A percentile compares a stretch with the other conserved stretches of the same genome.
phyloP scores from a whole-genome alignment of 2,113 vertebrate genomes.

The Galemys pyrenaicus region DNA sequence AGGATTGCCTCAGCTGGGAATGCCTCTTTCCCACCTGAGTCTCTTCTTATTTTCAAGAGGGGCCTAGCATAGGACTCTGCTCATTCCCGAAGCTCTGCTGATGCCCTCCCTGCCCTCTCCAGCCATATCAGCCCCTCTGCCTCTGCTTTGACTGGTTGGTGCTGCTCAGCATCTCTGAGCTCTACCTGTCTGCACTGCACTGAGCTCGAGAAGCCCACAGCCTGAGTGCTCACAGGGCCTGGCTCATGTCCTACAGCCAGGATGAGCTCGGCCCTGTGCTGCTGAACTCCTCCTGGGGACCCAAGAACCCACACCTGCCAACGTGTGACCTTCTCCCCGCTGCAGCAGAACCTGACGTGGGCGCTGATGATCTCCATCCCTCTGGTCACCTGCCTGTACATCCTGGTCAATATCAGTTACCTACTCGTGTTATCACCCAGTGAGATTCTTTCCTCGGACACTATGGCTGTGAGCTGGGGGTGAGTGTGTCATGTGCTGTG shows the following conservation, averaged over 20 bases:
- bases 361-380: constrained; percentile 91
- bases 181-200: not conserved
- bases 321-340: not conserved
- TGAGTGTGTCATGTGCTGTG: constrained; percentile 74
- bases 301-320: not conserved
- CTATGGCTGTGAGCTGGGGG: constrained; percentile 93
- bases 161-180: not conserved
- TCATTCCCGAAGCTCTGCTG: not conserved
- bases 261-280: not conserved
- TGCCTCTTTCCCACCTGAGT: not conserved
- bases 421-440: constrained; percentile 89
- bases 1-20: not conserved
- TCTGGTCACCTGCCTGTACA: constrained; percentile 91
- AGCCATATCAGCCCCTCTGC: too few relatives aligned
- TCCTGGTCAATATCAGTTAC: constrained; percentile 94
- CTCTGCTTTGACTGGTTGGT: not conserved
- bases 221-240: not conserved
- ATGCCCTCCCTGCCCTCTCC: not conserved
- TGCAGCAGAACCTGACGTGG: constrained; percentile 91
- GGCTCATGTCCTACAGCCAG: not conserved
- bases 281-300: not conserved
- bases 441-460: constrained; percentile 90
- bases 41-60: not conserved
- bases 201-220: not conserved
- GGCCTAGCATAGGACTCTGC: not conserved